Evolutionary conservation across 2,888 invertebrate species (phyloP).

Genomic region (Rhopalosiphum nymphaeae): DNA sequence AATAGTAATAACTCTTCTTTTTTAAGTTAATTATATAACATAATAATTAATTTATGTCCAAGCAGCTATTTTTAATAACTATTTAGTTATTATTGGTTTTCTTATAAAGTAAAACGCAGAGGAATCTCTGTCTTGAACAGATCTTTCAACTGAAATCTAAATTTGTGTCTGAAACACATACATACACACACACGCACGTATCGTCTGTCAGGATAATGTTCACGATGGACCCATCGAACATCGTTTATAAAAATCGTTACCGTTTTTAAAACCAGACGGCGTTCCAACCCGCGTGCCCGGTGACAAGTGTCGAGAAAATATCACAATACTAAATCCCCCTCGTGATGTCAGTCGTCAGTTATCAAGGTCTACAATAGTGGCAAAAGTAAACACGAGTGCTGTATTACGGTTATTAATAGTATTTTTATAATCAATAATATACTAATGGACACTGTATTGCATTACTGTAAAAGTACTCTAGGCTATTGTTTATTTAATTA

Average conservation of each 20-base stretch:
- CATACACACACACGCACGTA: background rate
- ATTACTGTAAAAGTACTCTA: background rate
- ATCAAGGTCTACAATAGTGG: background rate
- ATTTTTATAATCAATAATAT: constrained; percentile 21
- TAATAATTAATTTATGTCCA: background rate
- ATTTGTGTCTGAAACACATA: background rate
- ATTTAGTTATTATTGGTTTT: background rate
- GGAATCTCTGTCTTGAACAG: background rate
- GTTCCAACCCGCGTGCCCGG: background rate
- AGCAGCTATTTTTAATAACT: background rate
- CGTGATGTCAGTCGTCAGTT: constrained; percentile 16
- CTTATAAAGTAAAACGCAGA: background rate
- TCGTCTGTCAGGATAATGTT: background rate
- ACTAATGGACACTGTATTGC: background rate
- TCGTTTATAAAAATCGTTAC: constrained; percentile 34
- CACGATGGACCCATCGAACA: constrained; percentile 1
- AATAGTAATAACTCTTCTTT: background rate
- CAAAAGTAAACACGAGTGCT: constrained; percentile 1
- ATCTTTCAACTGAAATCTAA: background rate
- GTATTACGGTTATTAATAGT: background rate
- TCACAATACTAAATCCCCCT: background rate
- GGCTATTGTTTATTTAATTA: background rate
- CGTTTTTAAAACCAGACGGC: constrained; percentile 27
- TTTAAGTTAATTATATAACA: background rate
- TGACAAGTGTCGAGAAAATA: background rate